Evolutionary conservation across 2,888 invertebrate genomes (phyloP).

Genomic region (Phanerotoma sp.): DNA sequence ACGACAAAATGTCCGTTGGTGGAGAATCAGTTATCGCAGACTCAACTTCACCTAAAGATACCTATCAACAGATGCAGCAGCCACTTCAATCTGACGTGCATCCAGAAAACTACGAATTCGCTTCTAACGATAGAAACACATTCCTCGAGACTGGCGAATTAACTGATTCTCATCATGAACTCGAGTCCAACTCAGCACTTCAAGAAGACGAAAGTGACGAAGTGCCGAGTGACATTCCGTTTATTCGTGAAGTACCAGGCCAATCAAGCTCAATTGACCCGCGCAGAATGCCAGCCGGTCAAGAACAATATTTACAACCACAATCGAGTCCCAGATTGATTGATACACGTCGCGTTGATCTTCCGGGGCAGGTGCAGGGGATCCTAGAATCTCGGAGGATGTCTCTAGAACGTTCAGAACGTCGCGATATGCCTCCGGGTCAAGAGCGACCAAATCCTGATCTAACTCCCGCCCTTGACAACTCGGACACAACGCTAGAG

Average conservation of each 20-base stretch:
- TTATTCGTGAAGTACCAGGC: conserved; percentile 54
- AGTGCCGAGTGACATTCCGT: conserved; percentile 55
- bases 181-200: conserved; percentile 47
- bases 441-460: conserved; percentile 48
- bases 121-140: conserved; percentile 55
- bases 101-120: conserved; percentile 54
- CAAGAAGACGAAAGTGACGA: conserved; percentile 56
- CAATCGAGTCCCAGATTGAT: conserved; percentile 38
- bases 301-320: conserved; percentile 44
- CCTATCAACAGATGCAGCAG: conserved; percentile 11
- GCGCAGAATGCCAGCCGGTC: conserved; percentile 54
- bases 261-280: conserved; percentile 53
- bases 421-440: conserved; percentile 46
- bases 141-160: conserved; percentile 56
- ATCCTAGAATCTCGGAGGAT: conserved; percentile 36
- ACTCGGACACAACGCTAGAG: no score
- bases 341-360: conserved; percentile 53
- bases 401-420: conserved; percentile 40
- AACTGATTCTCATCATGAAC: conserved; percentile 55
- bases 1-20: no score
- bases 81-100: conserved; percentile 29
- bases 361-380: conserved; percentile 49
- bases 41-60: not conserved
- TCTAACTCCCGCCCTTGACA: no score
- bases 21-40: no score